phyloP scores from a whole-genome alignment of 2,797 vertebrate species.

The Pygocentrus nattereri region DNA sequence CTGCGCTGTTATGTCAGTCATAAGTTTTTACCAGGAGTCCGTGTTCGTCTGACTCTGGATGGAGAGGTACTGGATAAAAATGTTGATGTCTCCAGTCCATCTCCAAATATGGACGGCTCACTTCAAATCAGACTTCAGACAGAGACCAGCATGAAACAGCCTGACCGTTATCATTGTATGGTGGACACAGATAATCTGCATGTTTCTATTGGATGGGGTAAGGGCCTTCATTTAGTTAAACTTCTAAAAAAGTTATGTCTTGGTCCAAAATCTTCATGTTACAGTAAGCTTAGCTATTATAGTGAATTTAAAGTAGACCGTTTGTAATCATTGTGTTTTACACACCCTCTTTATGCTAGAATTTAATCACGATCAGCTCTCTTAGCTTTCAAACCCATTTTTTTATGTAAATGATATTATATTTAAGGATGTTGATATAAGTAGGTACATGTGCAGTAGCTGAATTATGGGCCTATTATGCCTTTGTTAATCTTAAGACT shows the following conservation, averaged over 20 bases:
- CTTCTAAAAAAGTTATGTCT: background rate
- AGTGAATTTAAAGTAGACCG: too few relatives aligned
- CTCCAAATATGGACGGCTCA: background rate
- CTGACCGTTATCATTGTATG: background rate
- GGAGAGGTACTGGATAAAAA: background rate
- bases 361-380: too few relatives aligned
- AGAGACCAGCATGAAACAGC: constrained; percentile 11
- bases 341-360: too few relatives aligned
- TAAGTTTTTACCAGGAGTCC: constrained; percentile 12
- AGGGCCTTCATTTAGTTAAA: background rate
- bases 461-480: too few relatives aligned
- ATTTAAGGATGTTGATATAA: too few relatives aligned
- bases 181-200: background rate
- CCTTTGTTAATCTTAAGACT: background rate
- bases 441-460: too few relatives aligned
- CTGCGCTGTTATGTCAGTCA: background rate
- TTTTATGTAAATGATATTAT: too few relatives aligned
- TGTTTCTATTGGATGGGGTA: background rate
- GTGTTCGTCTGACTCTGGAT: constrained; percentile 44
- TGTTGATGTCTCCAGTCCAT: background rate
- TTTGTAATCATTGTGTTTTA: too few relatives aligned
- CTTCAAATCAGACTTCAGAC: constrained; percentile 47
- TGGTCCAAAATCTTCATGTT: too few relatives aligned
- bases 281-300: too few relatives aligned
- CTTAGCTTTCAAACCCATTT: too few relatives aligned